A percentile compares a stretch with the other conserved stretches of the same genome.
Evolutionary conservation across 2,113 vertebrate genomes (phyloP).

Genomic region (Cyphomyrus plagiostoma): DNA sequence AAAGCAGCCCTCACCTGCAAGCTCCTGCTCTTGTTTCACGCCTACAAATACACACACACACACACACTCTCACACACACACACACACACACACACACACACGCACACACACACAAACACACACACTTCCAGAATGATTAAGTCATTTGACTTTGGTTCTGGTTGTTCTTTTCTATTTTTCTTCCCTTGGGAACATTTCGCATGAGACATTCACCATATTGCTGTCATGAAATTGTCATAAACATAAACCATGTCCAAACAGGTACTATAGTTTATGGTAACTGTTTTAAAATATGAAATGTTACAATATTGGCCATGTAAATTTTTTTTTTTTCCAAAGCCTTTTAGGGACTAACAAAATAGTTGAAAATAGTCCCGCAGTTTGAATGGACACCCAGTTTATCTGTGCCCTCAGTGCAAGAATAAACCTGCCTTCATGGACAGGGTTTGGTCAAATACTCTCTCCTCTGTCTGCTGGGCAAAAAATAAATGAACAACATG

Average conservation of each 20-base stretch:
- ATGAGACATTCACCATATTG: not conserved
- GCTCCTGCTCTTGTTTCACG: not conserved
- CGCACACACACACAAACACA: not conserved
- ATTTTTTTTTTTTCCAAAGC: not conserved
- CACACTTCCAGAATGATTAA: not conserved
- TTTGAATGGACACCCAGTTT: not conserved
- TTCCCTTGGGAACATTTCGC: not conserved
- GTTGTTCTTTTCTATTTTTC: not conserved
- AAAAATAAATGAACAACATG: not conserved
- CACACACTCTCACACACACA: not conserved
- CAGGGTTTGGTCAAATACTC: not conserved
- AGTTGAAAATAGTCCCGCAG: not conserved
- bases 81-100: not conserved
- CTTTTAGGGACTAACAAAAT: not conserved
- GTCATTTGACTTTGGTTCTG: not conserved
- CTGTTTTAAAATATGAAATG: not conserved
- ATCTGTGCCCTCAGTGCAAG: not conserved
- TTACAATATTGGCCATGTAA: not conserved
- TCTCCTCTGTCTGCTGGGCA: not conserved
- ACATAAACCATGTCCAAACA: not conserved
- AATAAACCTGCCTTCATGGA: not conserved
- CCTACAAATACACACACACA: not conserved
- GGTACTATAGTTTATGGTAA: not conserved
- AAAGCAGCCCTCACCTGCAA: not conserved
- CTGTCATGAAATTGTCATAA: not conserved